Evolutionary conservation across 2,113 vertebrate species (phyloP).

Genomic region (Asarcornis scutulata): DNA sequence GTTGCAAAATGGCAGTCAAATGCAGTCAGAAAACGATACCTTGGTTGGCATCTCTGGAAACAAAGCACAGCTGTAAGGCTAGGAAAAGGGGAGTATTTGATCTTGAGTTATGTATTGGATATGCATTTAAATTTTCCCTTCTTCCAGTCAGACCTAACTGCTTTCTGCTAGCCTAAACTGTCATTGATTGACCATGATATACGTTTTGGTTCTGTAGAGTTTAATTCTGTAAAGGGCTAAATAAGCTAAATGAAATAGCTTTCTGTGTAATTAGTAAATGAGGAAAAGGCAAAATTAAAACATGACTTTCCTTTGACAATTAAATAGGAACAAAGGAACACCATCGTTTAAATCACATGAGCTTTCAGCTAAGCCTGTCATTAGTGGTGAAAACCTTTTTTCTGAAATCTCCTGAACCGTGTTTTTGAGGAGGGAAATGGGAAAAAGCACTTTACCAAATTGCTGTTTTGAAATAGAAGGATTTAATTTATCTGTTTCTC

Average conservation of each 20-base stretch:
- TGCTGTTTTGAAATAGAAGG: neutral
- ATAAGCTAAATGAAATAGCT: neutral
- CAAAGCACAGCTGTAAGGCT: neutral
- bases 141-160: neutral
- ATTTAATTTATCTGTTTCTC: slow-evolving; percentile 19
- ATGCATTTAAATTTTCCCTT: neutral
- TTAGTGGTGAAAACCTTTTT: slow-evolving; percentile 1
- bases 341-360: neutral
- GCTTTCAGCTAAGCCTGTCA: neutral
- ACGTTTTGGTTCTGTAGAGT: neutral
- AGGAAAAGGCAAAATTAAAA: slow-evolving; percentile 26
- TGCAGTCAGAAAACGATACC: neutral
- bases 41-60: neutral
- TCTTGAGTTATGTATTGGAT: neutral
- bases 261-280: slow-evolving; percentile 18
- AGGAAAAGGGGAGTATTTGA: neutral
- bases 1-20: neutral
- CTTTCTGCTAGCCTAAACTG: neutral
- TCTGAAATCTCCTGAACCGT: neutral
- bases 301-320: neutral
- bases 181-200: neutral
- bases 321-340: neutral
- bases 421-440: neutral
- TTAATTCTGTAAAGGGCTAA: neutral
- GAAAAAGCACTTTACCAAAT: neutral